Evolutionary conservation across 2,888 invertebrate species (phyloP), one percentile per base, ranked within the genome.

Genomic region (Pachymerium ferrugineum): DNA sequence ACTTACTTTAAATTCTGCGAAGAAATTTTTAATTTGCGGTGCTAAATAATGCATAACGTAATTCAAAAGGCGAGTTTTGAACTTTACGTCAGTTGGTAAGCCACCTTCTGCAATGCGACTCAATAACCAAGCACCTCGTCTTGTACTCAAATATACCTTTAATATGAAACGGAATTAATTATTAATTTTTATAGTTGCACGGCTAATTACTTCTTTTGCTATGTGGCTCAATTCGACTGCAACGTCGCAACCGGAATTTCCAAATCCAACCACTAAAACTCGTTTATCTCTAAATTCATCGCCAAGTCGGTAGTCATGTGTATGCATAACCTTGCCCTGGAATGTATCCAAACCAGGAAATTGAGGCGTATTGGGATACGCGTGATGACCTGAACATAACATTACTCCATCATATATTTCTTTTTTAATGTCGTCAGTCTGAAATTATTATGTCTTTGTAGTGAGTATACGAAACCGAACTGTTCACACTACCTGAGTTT

Each of bases 351-450:
- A 77, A 28, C 83, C 83, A 8, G 78, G 75, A 76, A 85, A 80
- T 8, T 78, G 72, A 1, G 85, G 84, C 47, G 78, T 77, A 72
- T 82, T 78, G 0, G 85, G 84, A 54, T 80, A 79, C 0, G 81
- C 81, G 76, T 85, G 85, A 76, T 85, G 85, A 3, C 85, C 85
- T 0, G 81, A 82, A 76, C 84, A 84, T 10, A 85, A 79, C 79
- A 85, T 80, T 1, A 85, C 84, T 3, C 82, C 84, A 76, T 85
- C 84, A 78, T 62, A 73, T 0, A 25, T 22, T 14, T 73, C 47
- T 29, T 10, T 76, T 77, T 47, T 30, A 10, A 25, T 19, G 19
- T 71, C 71, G 19, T 22, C 25, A 1, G 33, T 25, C 71, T 71
- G 62, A 62, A 62, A 62, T n/a, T n/a, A n/a, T n/a, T n/a, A n/a